Conservation (phyloP, 2,888 invertebrate species). For the Nephrotoma flavescens region DNA sequence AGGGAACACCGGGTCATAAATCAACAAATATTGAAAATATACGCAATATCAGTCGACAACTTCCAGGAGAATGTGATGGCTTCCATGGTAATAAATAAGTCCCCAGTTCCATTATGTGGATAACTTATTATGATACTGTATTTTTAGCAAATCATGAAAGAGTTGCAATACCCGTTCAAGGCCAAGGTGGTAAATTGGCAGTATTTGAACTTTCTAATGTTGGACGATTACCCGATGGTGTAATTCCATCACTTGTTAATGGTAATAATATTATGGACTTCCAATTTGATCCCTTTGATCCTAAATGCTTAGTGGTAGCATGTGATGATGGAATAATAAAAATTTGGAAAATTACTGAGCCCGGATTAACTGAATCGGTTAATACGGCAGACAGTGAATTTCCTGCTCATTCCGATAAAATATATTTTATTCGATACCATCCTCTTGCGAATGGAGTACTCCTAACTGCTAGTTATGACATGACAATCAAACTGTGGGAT, state of each 20-base stretch:
- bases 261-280: conserved; percentile 84
- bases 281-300: conserved; percentile 86
- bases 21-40: conserved; percentile 86
- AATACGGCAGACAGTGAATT: conserved; percentile 55
- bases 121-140: conserved; percentile 9
- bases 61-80: conserved; percentile 88
- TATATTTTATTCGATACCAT: conserved; percentile 82
- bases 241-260: conserved; percentile 77
- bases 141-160: conserved; percentile 63
- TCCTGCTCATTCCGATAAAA: conserved; percentile 77
- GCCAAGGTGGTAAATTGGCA: conserved; percentile 81
- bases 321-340: conserved; percentile 79
- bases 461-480: conserved; percentile 80
- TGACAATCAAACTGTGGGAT: conserved; percentile 81
- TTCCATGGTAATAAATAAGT: conserved; percentile 55
- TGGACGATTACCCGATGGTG: conserved; percentile 64
- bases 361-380: conserved; percentile 59
- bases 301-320: conserved; percentile 63
- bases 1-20: conserved; percentile 81
- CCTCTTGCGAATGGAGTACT: conserved; percentile 76
- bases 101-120: not conserved
- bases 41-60: conserved; percentile 75
- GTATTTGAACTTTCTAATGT: conserved; percentile 68
- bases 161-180: conserved; percentile 79
- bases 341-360: conserved; percentile 63